phyloP scores from a whole-genome alignment of 2,888 invertebrate species.

The Drosophila birchii region DNA sequence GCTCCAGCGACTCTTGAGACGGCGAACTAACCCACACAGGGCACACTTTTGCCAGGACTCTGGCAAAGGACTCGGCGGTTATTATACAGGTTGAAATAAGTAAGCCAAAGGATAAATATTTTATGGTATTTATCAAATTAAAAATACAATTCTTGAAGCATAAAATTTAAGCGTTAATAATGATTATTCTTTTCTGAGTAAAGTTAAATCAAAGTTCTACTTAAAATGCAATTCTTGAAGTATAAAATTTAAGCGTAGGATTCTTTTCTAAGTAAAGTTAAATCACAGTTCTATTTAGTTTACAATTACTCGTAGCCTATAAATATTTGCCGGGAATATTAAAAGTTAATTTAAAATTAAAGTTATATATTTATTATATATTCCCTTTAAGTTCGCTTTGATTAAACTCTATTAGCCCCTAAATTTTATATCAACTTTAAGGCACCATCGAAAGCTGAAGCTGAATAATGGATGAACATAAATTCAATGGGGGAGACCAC shows the following conservation, averaged over 20 bases:
- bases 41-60: constrained; percentile 2
- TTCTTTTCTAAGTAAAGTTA: not conserved
- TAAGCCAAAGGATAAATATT: not conserved
- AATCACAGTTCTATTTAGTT: not conserved
- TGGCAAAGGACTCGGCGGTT: not conserved
- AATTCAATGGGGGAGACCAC: not conserved
- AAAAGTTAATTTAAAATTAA: not conserved
- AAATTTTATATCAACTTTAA: not conserved
- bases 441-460: not conserved
- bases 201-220: not conserved
- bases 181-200: not conserved
- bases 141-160: not conserved
- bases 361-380: not conserved
- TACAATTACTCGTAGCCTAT: no score
- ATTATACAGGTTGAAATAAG: not conserved
- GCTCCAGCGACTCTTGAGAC: constrained; percentile 61
- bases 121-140: not conserved
- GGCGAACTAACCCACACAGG: constrained; percentile 3
- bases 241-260: not conserved
- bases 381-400: not conserved
- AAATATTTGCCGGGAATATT: no score
- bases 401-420: not conserved
- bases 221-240: not conserved
- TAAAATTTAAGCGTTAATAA: not conserved
- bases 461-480: constrained; percentile 16